Percentiles rank a stretch among this genome's conserved stretches.
These are phyloP conservation scores for Catocala fraxini DNA, from an alignment of 2,888 invertebrate species.

Conservation along the genomic window DNA sequence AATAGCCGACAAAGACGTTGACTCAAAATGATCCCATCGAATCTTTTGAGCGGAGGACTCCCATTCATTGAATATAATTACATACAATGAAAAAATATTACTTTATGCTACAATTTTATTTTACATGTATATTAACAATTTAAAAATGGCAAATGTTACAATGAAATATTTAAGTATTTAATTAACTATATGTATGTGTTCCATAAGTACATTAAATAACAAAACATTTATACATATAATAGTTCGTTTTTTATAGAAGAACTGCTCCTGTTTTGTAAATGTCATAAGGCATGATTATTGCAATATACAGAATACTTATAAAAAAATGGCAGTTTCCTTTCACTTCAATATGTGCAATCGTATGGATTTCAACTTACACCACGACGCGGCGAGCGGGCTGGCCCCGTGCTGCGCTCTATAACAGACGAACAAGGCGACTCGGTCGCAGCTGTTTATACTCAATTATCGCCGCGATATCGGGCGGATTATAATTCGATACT, in stretches of 20 bases:
- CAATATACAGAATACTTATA: slow-evolving; percentile 40
- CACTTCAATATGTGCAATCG: slow-evolving; percentile 9
- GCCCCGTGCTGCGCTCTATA: too few relatives aligned
- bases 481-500: neutral
- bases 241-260: slow-evolving; percentile 23
- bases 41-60: slow-evolving; percentile 41
- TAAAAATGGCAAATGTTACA: slow-evolving; percentile 39
- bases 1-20: slow-evolving; percentile 17
- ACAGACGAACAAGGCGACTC: too few relatives aligned
- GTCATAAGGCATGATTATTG: slow-evolving; percentile 42
- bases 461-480: neutral
- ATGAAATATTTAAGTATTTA: slow-evolving; percentile 28
- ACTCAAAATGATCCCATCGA: slow-evolving; percentile 20
- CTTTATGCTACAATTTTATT: slow-evolving; percentile 32
- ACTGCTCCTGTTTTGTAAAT: slow-evolving; percentile 20
- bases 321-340: slow-evolving; percentile 45
- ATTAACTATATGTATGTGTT: slow-evolving; percentile 29
- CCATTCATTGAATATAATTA: slow-evolving; percentile 33
- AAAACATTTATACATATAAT: slow-evolving; percentile 32
- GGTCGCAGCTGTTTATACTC: too few relatives aligned
- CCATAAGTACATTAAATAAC: slow-evolving; percentile 42
- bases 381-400: too few relatives aligned
- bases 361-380: neutral
- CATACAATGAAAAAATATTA: slow-evolving; percentile 52
- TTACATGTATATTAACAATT: slow-evolving; percentile 32